Conservation (phyloP, 2,888 invertebrate species). For the Orchesellides sinensis region DNA sequence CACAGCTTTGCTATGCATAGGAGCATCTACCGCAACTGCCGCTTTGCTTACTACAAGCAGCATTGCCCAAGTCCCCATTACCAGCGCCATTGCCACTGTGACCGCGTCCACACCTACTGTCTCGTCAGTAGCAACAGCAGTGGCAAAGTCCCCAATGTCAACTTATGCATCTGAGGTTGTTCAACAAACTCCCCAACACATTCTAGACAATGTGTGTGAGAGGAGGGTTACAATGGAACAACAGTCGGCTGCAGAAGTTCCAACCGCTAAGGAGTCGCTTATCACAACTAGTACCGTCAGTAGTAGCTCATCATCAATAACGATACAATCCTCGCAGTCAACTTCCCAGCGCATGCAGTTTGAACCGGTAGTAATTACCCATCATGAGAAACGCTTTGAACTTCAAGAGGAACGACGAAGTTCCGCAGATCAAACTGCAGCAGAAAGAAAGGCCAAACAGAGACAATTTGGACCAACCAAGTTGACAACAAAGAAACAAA, state of each 20-base stretch:
- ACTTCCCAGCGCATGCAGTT: slow-evolving; percentile 34
- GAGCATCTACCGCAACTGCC: slow-evolving; percentile 49
- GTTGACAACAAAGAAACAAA: slow-evolving; percentile 68
- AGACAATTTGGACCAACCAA: slow-evolving; percentile 72
- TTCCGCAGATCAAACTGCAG: slow-evolving; percentile 42
- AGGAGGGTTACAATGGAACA: slow-evolving; percentile 57
- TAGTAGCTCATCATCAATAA: slow-evolving; percentile 15
- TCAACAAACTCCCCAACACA: slow-evolving; percentile 72
- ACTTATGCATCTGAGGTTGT: slow-evolving; percentile 70
- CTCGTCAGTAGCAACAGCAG: slow-evolving; percentile 35
- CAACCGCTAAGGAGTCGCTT: slow-evolving; percentile 56
- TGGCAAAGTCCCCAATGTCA: slow-evolving; percentile 60
- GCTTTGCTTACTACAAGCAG: slow-evolving; percentile 50
- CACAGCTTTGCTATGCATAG: slow-evolving; percentile 61
- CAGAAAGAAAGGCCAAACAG: slow-evolving; percentile 55
- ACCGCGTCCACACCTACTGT: slow-evolving; percentile 10
- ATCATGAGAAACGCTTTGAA: background rate
- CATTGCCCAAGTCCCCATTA: slow-evolving; percentile 6
- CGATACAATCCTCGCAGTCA: background rate
- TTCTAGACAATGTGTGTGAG: slow-evolving; percentile 73
- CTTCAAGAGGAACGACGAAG: slow-evolving; percentile 20
- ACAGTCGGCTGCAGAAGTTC: slow-evolving; percentile 48
- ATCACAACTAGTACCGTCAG: slow-evolving; percentile 39
- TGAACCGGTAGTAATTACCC: background rate
- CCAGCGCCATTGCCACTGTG: slow-evolving; percentile 47